A percentile compares a stretch with the other conserved stretches of the same genome.
Evolutionary conservation across 2,113 vertebrate species (phyloP).

Genomic region (Eulemur rufifrons): DNA sequence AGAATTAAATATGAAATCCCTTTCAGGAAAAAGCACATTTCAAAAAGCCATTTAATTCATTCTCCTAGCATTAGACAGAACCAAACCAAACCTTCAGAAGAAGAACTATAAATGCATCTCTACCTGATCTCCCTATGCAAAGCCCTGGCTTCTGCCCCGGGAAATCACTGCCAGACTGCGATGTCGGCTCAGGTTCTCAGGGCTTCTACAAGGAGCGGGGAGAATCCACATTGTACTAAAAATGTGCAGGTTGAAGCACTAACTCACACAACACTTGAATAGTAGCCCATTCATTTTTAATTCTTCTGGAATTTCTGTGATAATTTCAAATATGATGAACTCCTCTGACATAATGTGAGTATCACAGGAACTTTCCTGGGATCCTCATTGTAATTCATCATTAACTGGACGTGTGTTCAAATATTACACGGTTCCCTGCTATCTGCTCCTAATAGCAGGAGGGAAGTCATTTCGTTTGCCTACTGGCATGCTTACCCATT

Average conservation of each 20-base stretch:
- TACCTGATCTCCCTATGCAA: slow-evolving; percentile 4
- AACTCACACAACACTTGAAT: slow-evolving; percentile 55
- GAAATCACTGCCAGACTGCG: not conserved
- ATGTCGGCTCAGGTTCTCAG: slow-evolving; percentile 11
- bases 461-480: slow-evolving; percentile 4
- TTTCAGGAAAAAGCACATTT: not conserved
- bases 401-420: slow-evolving; percentile 46
- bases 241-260: not conserved
- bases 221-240: slow-evolving; percentile 26
- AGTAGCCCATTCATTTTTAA: slow-evolving; percentile 60
- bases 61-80: not conserved
- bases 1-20: not conserved
- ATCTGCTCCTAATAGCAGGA: slow-evolving; percentile 41
- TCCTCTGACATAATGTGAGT: slow-evolving; percentile 56
- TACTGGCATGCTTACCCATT: slow-evolving; percentile 36
- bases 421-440: not conserved
- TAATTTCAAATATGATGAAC: slow-evolving; percentile 70
- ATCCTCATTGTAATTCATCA: slow-evolving; percentile 66
- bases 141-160: not conserved
- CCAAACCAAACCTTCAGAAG: slow-evolving; percentile 11
- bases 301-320: slow-evolving; percentile 56
- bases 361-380: slow-evolving; percentile 32
- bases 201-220: not conserved
- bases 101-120: not conserved
- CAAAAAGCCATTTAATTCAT: slow-evolving; percentile 22